phyloP scores from a whole-genome alignment of 37 sponge, comb jelly and placozoan genomes.

The Ianthella basta region DNA sequence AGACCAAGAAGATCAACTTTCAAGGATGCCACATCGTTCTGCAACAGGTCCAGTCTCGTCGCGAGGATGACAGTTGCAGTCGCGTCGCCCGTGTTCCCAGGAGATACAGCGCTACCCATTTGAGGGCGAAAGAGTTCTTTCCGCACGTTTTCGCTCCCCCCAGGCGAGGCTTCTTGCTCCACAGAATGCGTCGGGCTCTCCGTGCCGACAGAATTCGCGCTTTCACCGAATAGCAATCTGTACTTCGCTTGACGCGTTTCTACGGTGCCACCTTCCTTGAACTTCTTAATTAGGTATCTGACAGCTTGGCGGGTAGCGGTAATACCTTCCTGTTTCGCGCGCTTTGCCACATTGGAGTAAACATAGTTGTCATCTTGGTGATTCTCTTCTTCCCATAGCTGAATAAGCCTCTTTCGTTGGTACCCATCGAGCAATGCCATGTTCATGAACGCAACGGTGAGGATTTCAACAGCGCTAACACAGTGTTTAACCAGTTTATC shows the following conservation, averaged over 20 bases:
- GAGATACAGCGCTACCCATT: not conserved
- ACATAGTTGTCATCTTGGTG: constrained; percentile 30
- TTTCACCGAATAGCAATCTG: constrained; percentile 7
- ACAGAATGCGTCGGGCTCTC: not conserved
- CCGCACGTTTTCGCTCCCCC: not conserved
- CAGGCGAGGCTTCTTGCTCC: not conserved
- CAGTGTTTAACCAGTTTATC: constrained; percentile 19
- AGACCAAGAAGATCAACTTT: constrained; percentile 9
- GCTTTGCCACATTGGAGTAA: constrained; percentile 14
- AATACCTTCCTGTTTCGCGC: constrained; percentile 32
- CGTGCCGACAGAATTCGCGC: not conserved
- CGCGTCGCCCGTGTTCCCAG: not conserved
- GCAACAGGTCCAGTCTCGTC: constrained; percentile 8
- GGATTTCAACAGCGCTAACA: not conserved
- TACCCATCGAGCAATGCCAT: constrained; percentile 36
- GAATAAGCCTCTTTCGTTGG: constrained; percentile 20
- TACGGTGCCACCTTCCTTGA: constrained; percentile 32
- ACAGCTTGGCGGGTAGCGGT: constrained; percentile 27
- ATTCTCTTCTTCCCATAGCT: constrained; percentile 28
- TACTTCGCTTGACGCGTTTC: constrained; percentile 26
- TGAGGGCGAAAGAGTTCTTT: constrained; percentile 17
- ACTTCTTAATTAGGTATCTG: constrained; percentile 13
- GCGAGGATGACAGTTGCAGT: constrained; percentile 31
- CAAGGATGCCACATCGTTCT: not conserved
- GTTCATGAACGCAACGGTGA: constrained; percentile 13